Base-by-base conservation (phyloP, 2,888 invertebrate species). In the Corbicula japonica region DNA sequence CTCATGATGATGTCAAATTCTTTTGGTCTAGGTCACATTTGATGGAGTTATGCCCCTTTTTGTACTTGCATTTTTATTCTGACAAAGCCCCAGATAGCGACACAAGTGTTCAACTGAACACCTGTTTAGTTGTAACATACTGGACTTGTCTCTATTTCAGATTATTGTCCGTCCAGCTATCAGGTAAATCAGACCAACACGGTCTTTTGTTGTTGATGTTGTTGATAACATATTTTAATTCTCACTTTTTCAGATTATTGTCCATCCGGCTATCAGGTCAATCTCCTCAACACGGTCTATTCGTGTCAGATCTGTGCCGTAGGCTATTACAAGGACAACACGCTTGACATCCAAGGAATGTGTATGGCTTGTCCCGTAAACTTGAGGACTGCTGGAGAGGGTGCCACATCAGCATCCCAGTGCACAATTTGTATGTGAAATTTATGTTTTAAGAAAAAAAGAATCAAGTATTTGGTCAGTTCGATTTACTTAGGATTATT, bases 361-460 rank as follows among this genome's bases (percentile, higher is more conserved):
- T 89, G 89, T 74, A 21, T 30, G 5, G 28, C 32, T 1, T 89
- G 89, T 69, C 73, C 80, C n/a, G 74, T 66, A 30, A 85, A 85
- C 48, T 72, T 52, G n/a, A 76, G 76, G 18, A 86, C 86, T 5
- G 58, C 73, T 6, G 46, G 38, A 6, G 60, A 12, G n/a, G 87
- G 80, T 10, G 68, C 87, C 2, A 80, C 69, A 4, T 74, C 76
- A 12, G 48, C 30, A 8, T 21, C 18, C 15, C 70, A 84, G 18
- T 87, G 87, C 62, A 76, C 79, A 18, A 85, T 86, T n/a, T 81
- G 87, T 87, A 82, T 82, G 87, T 86, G n/a, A 28, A 26, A 6
- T 50, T 30, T n/a, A n/a, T n/a, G n/a, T n/a, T n/a, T n/a, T n/a
- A n/a, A n/a, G n/a, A n/a, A n/a, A n/a, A n/a, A n/a, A n/a, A n/a